Conservation (phyloP, 2,888 invertebrate genomes). For the Drosophila peninsularis region DNA sequence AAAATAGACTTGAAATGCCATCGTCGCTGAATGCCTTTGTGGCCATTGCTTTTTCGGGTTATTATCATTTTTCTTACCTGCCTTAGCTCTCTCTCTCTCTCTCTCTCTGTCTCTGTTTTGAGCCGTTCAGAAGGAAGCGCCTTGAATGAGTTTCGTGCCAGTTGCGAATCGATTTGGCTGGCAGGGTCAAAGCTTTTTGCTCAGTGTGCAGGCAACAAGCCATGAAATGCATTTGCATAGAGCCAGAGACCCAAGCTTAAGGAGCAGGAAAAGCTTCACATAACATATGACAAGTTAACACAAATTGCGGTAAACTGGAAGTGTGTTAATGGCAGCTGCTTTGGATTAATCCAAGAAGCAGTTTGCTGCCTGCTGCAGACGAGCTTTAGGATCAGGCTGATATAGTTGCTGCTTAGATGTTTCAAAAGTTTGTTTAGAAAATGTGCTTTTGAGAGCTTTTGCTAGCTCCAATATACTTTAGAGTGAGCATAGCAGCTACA, state of each 20-base stretch:
- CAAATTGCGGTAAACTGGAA: too few species aligned
- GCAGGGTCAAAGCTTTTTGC: constrained; percentile 27
- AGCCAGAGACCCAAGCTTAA: not conserved
- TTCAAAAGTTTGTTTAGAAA: not conserved
- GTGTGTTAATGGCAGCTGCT: too few species aligned
- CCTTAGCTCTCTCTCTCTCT: not conserved
- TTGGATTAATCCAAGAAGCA: not conserved
- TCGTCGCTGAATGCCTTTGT: constrained; percentile 36
- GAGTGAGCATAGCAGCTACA: too few species aligned
- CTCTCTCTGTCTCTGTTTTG: not conserved
- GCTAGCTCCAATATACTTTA: too few species aligned
- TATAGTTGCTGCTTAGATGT: too few species aligned
- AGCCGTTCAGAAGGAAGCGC: constrained; percentile 20
- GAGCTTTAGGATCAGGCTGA: too few species aligned
- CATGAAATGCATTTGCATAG: constrained; percentile 32
- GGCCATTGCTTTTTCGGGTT: constrained; percentile 11
- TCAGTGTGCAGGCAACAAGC: constrained; percentile 18
- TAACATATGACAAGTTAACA: not conserved
- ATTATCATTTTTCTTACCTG: constrained; percentile 10
- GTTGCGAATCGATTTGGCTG: constrained; percentile 23
- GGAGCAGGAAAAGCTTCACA: not conserved
- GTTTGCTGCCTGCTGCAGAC: too few species aligned
- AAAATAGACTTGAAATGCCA: constrained; percentile 52
- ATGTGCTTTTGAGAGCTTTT: not conserved
- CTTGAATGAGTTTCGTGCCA: constrained; percentile 39